Conservation (phyloP, 1,140 invertebrate genomes). For the Drosophila santomea region DNA sequence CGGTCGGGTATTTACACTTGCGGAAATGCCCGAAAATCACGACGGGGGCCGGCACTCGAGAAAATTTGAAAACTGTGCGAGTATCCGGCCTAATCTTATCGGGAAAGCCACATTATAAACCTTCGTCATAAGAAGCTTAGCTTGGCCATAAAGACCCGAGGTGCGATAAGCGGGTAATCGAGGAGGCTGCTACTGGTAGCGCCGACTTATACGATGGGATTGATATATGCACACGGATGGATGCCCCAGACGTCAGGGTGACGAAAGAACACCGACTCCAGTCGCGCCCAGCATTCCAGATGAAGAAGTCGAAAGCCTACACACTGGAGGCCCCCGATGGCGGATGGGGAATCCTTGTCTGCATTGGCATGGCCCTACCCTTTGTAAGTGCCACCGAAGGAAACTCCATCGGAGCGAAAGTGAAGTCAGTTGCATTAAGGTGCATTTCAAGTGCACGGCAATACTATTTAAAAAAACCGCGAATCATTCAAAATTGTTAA, state of each 20-base stretch:
- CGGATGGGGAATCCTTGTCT: constrained; percentile 88
- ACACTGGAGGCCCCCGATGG: constrained; percentile 86
- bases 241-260: constrained; percentile 2
- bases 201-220: constrained; percentile 15
- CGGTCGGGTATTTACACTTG: neutral
- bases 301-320: constrained; percentile 36
- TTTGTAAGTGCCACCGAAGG: constrained; percentile 86
- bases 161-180: constrained; percentile 39
- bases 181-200: constrained; percentile 35
- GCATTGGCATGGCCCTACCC: constrained; percentile 86
- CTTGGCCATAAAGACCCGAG: constrained; percentile 44
- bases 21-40: neutral
- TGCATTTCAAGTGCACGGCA: no score
- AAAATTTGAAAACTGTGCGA: neutral
- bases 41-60: neutral
- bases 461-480: no score
- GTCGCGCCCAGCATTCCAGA: constrained; percentile 16
- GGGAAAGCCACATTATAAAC: constrained; percentile 20
- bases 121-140: constrained; percentile 55
- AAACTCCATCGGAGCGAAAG: neutral
- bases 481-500: no score
- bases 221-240: constrained; percentile 23
- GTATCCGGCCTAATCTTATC: constrained; percentile 41
- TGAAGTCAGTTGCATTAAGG: no score
- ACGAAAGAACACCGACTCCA: neutral